Conservation (phyloP, 2,888 invertebrate genomes). For the Steinernema hermaphroditum region DNA sequence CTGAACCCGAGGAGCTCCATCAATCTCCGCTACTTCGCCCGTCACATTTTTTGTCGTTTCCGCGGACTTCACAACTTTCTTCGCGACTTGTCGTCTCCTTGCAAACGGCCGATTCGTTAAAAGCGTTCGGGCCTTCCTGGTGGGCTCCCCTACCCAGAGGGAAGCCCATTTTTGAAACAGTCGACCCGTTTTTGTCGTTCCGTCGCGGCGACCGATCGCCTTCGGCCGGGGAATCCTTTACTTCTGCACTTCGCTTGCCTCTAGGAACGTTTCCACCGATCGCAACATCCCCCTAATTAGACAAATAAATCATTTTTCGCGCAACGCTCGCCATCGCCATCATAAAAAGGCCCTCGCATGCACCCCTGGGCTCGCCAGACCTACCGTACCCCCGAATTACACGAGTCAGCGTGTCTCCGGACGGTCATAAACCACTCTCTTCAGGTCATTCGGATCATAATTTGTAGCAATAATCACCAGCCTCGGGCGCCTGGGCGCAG, state of each 20-base stretch:
- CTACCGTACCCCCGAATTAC: neutral
- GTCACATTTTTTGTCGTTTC: neutral
- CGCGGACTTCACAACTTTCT: slow-evolving; percentile 14
- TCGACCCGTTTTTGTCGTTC: slow-evolving; percentile 22
- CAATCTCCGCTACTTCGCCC: slow-evolving; percentile 11
- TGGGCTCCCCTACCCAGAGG: neutral
- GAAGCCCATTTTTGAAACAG: neutral
- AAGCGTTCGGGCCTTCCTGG: neutral
- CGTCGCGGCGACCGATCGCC: neutral
- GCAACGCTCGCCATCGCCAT: too few relatives aligned
- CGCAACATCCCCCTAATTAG: too few relatives aligned
- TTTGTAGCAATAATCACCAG: slow-evolving; percentile 19
- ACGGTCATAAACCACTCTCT: slow-evolving; percentile 13
- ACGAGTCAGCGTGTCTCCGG: neutral
- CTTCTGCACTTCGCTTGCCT: too few relatives aligned
- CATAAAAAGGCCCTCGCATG: too few relatives aligned
- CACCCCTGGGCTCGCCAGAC: too few relatives aligned
- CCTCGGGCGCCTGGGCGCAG: slow-evolving; percentile 7
- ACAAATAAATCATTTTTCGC: too few relatives aligned
- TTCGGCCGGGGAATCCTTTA: too few relatives aligned
- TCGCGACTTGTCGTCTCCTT: neutral
- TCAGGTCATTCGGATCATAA: slow-evolving; percentile 27
- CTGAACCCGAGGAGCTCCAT: neutral
- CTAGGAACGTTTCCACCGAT: too few relatives aligned
- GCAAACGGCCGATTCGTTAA: slow-evolving; percentile 1